Base-by-base conservation (phyloP, 2,797 vertebrate species). In the Sebastes jordani region DNA sequence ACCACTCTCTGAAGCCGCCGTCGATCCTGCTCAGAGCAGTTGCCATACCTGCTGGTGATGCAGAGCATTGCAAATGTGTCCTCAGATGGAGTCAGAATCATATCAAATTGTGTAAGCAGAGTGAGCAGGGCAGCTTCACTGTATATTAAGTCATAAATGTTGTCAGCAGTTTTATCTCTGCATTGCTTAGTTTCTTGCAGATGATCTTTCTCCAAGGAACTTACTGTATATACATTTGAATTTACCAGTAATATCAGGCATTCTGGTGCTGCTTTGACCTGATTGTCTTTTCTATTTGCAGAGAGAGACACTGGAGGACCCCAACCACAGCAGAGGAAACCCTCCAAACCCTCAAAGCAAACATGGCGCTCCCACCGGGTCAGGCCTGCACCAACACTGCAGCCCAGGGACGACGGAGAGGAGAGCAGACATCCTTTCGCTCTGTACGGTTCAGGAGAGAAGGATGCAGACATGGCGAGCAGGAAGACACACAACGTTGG, bases 401-500 rank as follows among this genome's bases (percentile, higher is more conserved):
- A 59, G 52, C 93, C 92, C 52, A 95, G 84, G 71, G 95, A 94
- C 38, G 86, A 90, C n/a, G 81, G 88, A 36, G 97, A 95, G 82
- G 96, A 96, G 65, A 93, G 92, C 63, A 96, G 95, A 56, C 97
- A 97, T 80, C 97, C 98, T 0, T 99, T 99, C 72, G 97, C 97
- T 58, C 92, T 99, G 58, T 99, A 99, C 16, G 98, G 96, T 34
- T 96, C 96, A 87, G 98, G 97, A 67, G 97, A 99, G 85, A 97
- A 90, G 76, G 93, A 96, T 68, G 96, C 94, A 0, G 96, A 98
- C 74, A 97, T 96, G 1, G 97, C 97, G 8, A 94, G 90, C 74
- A 97, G 96, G 71, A 99, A 96, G 91, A 99, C 98, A 0, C 97
- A 99, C 93, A 99, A 99, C 0, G 97, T 99, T 7, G 91, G 96